Conservation (phyloP, 2,888 invertebrate species). For the Cyrtodaria siliqua region DNA sequence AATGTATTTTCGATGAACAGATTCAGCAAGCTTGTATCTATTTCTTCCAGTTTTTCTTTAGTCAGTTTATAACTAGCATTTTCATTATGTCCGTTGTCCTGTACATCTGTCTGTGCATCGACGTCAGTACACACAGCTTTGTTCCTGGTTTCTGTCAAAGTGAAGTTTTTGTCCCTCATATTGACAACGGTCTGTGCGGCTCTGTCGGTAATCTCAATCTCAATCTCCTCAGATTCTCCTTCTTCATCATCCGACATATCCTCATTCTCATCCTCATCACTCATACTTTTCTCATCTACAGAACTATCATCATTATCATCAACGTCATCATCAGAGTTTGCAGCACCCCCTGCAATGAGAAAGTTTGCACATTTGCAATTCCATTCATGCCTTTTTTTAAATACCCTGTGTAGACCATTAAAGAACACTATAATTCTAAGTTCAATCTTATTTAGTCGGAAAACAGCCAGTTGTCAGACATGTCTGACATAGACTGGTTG, state of each 20-base stretch:
- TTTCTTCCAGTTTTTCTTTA: slow-evolving; percentile 50
- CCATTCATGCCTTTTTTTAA: too few relatives aligned
- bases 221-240: slow-evolving; percentile 38
- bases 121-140: neutral
- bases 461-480: too few relatives aligned
- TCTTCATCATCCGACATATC: slow-evolving; percentile 35
- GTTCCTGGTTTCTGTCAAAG: slow-evolving; percentile 8
- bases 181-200: slow-evolving; percentile 55
- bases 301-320: slow-evolving; percentile 17
- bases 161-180: slow-evolving; percentile 54
- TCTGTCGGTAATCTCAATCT: slow-evolving; percentile 51
- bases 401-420: too few relatives aligned
- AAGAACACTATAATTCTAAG: too few relatives aligned
- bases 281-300: slow-evolving; percentile 18
- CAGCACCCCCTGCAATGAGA: slow-evolving; percentile 61
- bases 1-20: slow-evolving; percentile 53
- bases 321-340: slow-evolving; percentile 20
- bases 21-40: slow-evolving; percentile 50
- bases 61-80: slow-evolving; percentile 27
- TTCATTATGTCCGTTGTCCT: slow-evolving; percentile 14
- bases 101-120: slow-evolving; percentile 43
- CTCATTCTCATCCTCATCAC: slow-evolving; percentile 37
- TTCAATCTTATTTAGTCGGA: too few relatives aligned
- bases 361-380: too few relatives aligned
- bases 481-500: too few relatives aligned